Conservation (phyloP, 2,797 vertebrate genomes). For the Fistularia commersonii region DNA sequence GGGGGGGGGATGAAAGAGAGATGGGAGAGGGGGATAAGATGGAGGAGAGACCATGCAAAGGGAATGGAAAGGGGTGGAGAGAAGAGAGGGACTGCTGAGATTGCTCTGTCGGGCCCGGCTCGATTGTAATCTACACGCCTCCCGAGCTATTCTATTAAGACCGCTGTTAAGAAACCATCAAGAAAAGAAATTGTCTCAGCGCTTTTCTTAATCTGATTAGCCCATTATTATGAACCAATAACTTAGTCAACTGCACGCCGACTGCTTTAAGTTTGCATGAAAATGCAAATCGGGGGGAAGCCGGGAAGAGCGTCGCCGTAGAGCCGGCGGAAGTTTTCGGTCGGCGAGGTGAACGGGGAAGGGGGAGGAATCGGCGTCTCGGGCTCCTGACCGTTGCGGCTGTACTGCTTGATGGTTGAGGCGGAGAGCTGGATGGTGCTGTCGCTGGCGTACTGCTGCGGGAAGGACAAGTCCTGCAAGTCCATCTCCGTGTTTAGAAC, state of each 20-base stretch:
- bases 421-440: slow-evolving; percentile 91
- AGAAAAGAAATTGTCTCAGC: slow-evolving; percentile 78
- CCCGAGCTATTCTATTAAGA: slow-evolving; percentile 78
- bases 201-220: slow-evolving; percentile 81
- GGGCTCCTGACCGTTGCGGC: slow-evolving; percentile 85
- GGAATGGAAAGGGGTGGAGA: slow-evolving; percentile 46
- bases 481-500: slow-evolving; percentile 91
- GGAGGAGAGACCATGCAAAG: slow-evolving; percentile 54
- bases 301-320: slow-evolving; percentile 27
- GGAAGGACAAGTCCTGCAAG: slow-evolving; percentile 88
- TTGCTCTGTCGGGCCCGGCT: slow-evolving; percentile 69
- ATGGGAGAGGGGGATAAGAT: slow-evolving; percentile 70
- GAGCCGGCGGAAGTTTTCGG: slow-evolving; percentile 16
- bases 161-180: slow-evolving; percentile 80
- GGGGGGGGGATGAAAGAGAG: slow-evolving; percentile 36
- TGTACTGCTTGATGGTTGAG: slow-evolving; percentile 94
- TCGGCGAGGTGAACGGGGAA: neutral
- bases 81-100: slow-evolving; percentile 62
- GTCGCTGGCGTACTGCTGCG: slow-evolving; percentile 83
- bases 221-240: slow-evolving; percentile 77
- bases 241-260: slow-evolving; percentile 70
- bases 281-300: slow-evolving; percentile 60
- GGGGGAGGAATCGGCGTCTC: neutral
- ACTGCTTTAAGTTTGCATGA: slow-evolving; percentile 61
- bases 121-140: slow-evolving; percentile 78